Base-by-base conservation (phyloP, 2,888 invertebrate genomes). In the Spisula solida region DNA sequence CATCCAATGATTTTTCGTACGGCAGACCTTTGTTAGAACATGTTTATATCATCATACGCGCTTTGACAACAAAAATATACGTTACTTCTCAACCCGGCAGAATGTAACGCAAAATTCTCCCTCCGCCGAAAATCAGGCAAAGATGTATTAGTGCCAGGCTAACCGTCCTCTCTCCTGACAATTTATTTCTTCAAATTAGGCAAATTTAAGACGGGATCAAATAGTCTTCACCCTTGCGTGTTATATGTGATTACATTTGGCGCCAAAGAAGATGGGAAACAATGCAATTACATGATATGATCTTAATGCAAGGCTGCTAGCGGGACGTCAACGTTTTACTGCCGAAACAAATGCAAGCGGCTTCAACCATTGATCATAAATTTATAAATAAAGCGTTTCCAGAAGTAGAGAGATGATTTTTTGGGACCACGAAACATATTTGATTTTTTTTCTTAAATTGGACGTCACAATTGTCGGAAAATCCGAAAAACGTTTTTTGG, bases 241-340 rank as follows among this genome's bases (percentile, higher is more conserved):
- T 86, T 88, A 86, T 88, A 75, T 86, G 85, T 86, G 88, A 88
- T 88, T 90, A 88, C 81, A 51, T 86, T 90, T 87, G 90, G 90
- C 90, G 90, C 90, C 90, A 90, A 90, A 82, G 86, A 87, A 88
- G 86, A 90, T 88, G 84, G 85, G 87, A 88, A 90, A 90, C 90
- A 90, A 90, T 90, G 88, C 86, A 90, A 90, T 90, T 88, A 88
- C 88, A 79, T 60, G 90, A 90, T 90, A 75, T 47, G 80, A 90
- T 90, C 90, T 90, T 85, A 86, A 86, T 88, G 88, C 90, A 78
- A 66, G 78, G 85, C 86, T 87, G 86, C 90, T 85, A 82, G 82
- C 82, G 78, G 82, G 78, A 82, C 60, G 82, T 83, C 70, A 82
- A 79, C 84, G 81, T 86, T 88, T 90, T 90, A 90, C 70, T 88